Percentiles rank a stretch among this genome's conserved stretches.
phyloP scores from a whole-genome alignment of 92 coral and sea anemone genomes.

The Parazoanthus swiftii region DNA sequence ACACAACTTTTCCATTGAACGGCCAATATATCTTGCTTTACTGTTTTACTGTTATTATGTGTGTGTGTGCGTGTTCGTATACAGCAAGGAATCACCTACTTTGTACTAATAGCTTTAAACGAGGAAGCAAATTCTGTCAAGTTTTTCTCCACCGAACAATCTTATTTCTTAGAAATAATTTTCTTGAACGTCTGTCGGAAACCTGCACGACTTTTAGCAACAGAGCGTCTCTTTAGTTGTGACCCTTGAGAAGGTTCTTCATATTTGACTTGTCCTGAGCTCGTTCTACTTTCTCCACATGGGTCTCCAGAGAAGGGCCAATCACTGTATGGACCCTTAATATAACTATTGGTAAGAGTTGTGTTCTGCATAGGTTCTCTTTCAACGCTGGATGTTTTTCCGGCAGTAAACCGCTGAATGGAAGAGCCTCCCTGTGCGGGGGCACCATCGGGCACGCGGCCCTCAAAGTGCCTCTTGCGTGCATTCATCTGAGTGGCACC shows the following conservation, averaged over 20 bases:
- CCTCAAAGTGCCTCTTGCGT: neutral
- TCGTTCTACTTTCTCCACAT: neutral
- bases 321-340: neutral
- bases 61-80: no score
- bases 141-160: neutral
- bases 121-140: neutral
- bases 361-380: neutral
- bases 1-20: no score
- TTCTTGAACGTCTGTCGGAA: conserved; percentile 71
- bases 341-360: neutral
- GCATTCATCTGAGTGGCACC: neutral
- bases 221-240: conserved; percentile 54
- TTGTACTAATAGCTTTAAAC: neutral
- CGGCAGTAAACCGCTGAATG: neutral
- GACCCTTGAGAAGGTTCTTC: conserved; percentile 1
- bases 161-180: conserved; percentile 53
- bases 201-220: conserved; percentile 61
- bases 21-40: no score
- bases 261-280: neutral
- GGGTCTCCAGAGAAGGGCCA: neutral
- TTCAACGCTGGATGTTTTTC: no score
- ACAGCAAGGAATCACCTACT: no score
- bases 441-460: conserved; percentile 44
- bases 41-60: no score
- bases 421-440: conserved; percentile 10